Evolutionary conservation across 2,113 vertebrate species (phyloP).

Genomic region (Echinops telfairi): DNA sequence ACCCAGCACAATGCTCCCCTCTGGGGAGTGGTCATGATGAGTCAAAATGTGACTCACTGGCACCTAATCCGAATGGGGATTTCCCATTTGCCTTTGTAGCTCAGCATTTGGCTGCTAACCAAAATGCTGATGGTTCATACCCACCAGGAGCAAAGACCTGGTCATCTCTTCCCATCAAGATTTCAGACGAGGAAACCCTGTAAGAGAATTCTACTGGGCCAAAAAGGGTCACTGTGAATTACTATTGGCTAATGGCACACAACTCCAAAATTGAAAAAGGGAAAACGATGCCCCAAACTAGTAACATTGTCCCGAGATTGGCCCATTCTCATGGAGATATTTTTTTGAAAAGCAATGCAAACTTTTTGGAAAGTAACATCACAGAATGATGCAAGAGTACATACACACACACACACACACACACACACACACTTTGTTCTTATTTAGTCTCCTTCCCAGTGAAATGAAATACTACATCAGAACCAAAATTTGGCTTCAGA

Average conservation of each 20-base stretch:
- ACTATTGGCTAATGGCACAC: not conserved
- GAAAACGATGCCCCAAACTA: not conserved
- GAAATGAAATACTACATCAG: not conserved
- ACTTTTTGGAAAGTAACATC: not conserved
- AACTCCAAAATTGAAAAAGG: not conserved
- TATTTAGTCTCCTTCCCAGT: not conserved
- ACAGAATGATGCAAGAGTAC: not conserved
- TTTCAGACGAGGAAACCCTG: not conserved
- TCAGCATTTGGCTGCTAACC: not conserved
- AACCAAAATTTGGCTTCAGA: not conserved
- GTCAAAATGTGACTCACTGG: not conserved
- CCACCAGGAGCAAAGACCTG: not conserved
- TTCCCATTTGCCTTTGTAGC: not conserved
- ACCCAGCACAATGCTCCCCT: not conserved
- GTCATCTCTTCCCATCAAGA: not conserved
- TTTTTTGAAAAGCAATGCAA: constrained; percentile 49
- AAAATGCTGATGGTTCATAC: not conserved
- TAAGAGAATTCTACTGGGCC: not conserved
- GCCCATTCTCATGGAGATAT: not conserved
- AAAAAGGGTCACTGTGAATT: not conserved
- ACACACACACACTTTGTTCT: not conserved
- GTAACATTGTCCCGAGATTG: not conserved
- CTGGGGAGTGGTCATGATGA: not conserved
- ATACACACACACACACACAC: no score
- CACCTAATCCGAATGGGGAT: not conserved